phyloP scores from a whole-genome alignment of 2,888 invertebrate species.

The Luperina testacea region DNA sequence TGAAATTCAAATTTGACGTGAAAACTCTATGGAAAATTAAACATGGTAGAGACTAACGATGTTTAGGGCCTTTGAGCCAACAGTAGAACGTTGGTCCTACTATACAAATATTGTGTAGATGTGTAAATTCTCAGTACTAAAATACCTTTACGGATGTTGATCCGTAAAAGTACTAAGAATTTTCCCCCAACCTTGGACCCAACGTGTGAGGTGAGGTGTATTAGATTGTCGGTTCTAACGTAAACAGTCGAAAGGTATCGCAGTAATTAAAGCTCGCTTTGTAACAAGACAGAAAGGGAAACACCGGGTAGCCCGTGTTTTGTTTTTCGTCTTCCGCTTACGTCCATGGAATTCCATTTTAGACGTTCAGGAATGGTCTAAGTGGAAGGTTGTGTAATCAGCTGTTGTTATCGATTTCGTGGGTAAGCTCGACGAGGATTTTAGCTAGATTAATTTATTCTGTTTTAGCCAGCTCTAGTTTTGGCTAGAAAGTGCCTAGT shows the following conservation, averaged over 20 bases:
- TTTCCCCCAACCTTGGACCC: conserved; percentile 26
- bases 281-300: conserved; percentile 37
- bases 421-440: conserved; percentile 13
- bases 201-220: conserved; percentile 14
- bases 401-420: conserved; percentile 35
- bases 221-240: conserved; percentile 16
- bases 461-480: not conserved
- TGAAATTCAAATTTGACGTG: conserved; percentile 48
- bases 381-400: conserved; percentile 13
- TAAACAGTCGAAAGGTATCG: conserved; percentile 34
- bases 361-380: conserved; percentile 1
- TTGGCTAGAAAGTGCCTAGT: not conserved
- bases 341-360: conserved; percentile 20
- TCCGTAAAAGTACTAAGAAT: not conserved
- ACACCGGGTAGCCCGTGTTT: conserved; percentile 19
- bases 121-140: too few species aligned
- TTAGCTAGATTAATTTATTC: conserved; percentile 52
- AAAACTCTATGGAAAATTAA: conserved; percentile 53
- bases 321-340: conserved; percentile 30
- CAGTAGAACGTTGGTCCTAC: not conserved
- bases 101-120: too few species aligned
- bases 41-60: conserved; percentile 29
- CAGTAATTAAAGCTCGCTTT: conserved; percentile 54
- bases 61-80: conserved; percentile 13
- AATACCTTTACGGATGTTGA: too few species aligned